phyloP scores from a whole-genome alignment of 2,113 vertebrate species.

The Colius striatus region DNA sequence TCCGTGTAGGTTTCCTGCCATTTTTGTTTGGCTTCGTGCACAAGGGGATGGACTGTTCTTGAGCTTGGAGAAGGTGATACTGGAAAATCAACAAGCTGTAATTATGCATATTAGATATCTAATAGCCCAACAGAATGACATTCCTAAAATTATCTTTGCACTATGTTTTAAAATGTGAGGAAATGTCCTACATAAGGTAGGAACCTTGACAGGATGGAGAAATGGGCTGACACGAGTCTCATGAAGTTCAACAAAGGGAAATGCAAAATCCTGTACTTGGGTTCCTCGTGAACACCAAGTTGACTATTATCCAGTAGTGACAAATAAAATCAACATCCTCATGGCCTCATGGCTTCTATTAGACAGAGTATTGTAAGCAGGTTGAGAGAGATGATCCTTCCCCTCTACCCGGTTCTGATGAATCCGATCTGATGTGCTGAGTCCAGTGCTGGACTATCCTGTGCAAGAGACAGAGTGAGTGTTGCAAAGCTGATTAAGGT shows the following conservation, averaged over 20 bases:
- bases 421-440: background rate
- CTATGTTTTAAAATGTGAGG: background rate
- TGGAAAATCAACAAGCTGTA: background rate
- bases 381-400: background rate
- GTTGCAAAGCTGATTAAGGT: background rate
- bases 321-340: background rate
- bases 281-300: accelerated
- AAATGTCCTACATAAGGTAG: no score
- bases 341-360: background rate
- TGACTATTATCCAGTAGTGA: background rate
- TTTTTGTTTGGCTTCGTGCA: background rate
- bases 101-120: background rate
- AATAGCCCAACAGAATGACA: background rate
- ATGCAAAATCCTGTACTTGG: background rate
- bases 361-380: background rate
- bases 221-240: background rate
- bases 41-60: background rate
- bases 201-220: background rate
- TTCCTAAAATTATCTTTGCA: background rate
- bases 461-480: background rate
- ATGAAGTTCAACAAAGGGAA: background rate
- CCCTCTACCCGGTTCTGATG: background rate
- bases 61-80: background rate
- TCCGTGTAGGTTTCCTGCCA: background rate
- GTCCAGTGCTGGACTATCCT: background rate